Evolutionary conservation across 2,888 invertebrate genomes (phyloP).

Genomic region (Cremastobaeus sp.): DNA sequence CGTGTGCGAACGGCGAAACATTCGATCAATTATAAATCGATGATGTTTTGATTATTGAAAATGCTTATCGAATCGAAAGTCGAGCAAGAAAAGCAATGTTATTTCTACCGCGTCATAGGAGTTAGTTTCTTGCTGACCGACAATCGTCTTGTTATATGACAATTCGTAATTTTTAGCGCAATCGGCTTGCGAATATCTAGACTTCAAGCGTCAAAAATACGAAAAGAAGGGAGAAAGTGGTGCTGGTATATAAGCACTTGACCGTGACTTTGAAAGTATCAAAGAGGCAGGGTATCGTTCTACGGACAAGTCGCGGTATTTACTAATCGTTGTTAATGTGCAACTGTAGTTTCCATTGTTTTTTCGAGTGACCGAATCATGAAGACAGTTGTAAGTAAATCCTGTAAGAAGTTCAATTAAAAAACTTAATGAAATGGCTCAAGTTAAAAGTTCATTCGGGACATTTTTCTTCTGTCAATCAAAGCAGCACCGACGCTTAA

Average conservation of each 20-base stretch:
- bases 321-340: constrained; percentile 55
- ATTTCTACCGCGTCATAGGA: constrained; percentile 40
- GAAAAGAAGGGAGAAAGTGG: constrained; percentile 77
- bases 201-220: constrained; percentile 55
- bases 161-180: constrained; percentile 40
- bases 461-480: not conserved
- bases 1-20: constrained; percentile 3
- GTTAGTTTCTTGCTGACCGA: constrained; percentile 41
- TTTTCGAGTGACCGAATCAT: constrained; percentile 60
- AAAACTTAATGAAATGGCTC: not conserved
- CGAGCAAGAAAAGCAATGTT: constrained; percentile 35
- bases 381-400: constrained; percentile 71
- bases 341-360: constrained; percentile 27
- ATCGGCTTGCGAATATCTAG: constrained; percentile 32
- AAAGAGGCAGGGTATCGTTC: constrained; percentile 64
- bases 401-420: not conserved
- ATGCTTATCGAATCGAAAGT: constrained; percentile 36
- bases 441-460: not conserved
- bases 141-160: constrained; percentile 20
- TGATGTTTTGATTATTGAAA: constrained; percentile 20
- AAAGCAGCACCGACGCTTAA: too few species aligned
- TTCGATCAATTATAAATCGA: constrained; percentile 36
- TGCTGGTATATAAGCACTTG: constrained; percentile 75
- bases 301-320: constrained; percentile 57
- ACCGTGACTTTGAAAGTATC: constrained; percentile 77